These are phyloP conservation scores for Acleris holmiana DNA, from an alignment of 2,888 invertebrate species.

Conservation along the genomic window DNA sequence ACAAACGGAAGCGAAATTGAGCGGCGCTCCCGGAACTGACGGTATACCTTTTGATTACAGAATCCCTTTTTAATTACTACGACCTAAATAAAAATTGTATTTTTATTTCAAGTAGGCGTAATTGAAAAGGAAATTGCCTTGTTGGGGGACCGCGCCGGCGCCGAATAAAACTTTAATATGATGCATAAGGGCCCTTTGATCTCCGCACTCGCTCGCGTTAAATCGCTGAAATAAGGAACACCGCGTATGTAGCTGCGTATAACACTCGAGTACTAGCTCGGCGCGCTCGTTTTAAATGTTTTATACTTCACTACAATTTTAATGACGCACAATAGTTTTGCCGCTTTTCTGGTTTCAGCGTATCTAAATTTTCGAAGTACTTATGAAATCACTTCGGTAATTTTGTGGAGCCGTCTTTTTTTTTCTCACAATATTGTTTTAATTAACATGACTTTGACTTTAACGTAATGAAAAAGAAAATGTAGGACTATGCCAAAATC, in stretches of 20 bases:
- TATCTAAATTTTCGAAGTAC: too few relatives aligned
- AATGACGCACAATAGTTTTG: background rate
- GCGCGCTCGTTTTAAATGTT: conserved; percentile 14
- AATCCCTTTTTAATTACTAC: conserved; percentile 84
- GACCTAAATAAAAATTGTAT: conserved; percentile 82
- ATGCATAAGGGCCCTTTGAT: conserved; percentile 82
- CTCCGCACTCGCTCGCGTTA: conserved; percentile 75
- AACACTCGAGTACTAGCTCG: conserved; percentile 39
- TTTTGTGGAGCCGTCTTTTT: too few relatives aligned
- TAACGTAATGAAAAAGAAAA: too few relatives aligned
- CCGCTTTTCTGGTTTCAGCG: too few relatives aligned
- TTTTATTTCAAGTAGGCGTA: conserved; percentile 83
- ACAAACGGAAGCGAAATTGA: conserved; percentile 83
- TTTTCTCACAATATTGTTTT: too few relatives aligned
- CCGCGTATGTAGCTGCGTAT: conserved; percentile 50
- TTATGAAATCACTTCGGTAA: too few relatives aligned
- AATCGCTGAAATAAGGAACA: conserved; percentile 69
- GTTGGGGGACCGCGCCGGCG: conserved; percentile 67
- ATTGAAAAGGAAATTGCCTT: conserved; percentile 83
- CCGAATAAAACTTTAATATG: conserved; percentile 83
- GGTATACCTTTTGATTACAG: conserved; percentile 84
- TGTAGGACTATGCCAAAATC: too few relatives aligned
- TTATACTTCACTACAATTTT: background rate
- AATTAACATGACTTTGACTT: too few relatives aligned
- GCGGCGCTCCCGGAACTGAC: conserved; percentile 80